Evolutionary conservation across 2,113 vertebrate genomes (phyloP).

Genomic region (Corydoras sp.): DNA sequence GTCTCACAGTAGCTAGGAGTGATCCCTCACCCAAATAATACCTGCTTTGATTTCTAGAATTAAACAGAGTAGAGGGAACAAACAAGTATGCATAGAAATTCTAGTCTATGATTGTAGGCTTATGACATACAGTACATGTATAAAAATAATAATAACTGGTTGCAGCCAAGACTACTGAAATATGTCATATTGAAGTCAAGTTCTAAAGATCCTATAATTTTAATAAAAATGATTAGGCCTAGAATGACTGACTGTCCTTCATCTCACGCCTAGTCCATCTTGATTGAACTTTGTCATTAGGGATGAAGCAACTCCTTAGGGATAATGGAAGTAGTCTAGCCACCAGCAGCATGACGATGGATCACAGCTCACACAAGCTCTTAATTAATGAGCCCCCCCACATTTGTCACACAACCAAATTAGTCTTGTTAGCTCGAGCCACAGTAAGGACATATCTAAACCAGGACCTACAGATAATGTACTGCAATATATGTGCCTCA

Average conservation of each 20-base stretch:
- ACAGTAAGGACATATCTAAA: not conserved
- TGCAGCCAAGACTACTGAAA: not conserved
- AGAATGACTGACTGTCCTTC: constrained; percentile 17
- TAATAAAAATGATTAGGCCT: not conserved
- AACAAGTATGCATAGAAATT: too few relatives aligned
- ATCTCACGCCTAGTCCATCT: constrained; percentile 3
- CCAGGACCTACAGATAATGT: not conserved
- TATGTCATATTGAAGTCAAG: not conserved
- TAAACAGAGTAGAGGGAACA: too few relatives aligned
- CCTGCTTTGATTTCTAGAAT: too few relatives aligned
- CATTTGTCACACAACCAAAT: constrained; percentile 34
- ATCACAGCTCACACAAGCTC: constrained; percentile 18
- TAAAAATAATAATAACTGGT: not conserved
- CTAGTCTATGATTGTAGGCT: too few relatives aligned
- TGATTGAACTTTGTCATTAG: constrained; percentile 29
- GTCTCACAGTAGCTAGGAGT: too few relatives aligned
- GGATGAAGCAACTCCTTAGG: not conserved
- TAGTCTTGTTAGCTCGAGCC: constrained; percentile 14
- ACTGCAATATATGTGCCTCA: not conserved
- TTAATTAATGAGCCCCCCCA: constrained; percentile 16
- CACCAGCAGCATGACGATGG: constrained; percentile 5
- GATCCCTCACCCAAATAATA: too few relatives aligned
- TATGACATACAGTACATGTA: too few relatives aligned
- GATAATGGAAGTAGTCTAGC: constrained; percentile 19
- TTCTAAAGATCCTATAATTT: not conserved